Percentiles rank a stretch among this genome's conserved stretches.
Evolutionary conservation across 2,797 vertebrate species (phyloP).

Genomic region (Pelodytes ibericus): DNA sequence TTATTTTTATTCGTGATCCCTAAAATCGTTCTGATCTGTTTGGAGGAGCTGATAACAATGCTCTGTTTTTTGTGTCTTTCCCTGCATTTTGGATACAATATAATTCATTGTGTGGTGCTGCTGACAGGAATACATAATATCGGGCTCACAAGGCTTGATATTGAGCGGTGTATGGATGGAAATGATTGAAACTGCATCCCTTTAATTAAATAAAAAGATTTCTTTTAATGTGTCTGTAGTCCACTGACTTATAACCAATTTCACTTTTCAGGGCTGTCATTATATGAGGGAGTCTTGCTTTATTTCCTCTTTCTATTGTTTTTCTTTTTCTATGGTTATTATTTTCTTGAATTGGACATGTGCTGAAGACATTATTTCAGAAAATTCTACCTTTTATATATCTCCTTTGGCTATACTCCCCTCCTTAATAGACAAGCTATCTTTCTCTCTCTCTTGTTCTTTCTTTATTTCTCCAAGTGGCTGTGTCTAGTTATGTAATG

Average conservation of each 20-base stretch:
- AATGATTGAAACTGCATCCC: constrained; percentile 29
- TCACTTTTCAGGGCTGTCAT: constrained; percentile 12
- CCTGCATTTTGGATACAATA: neutral
- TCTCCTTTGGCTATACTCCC: neutral
- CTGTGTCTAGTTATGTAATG: neutral
- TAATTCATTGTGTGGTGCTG: constrained; percentile 14
- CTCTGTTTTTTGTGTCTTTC: neutral
- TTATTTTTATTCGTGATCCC: neutral
- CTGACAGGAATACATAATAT: constrained; percentile 26
- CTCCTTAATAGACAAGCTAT: no score
- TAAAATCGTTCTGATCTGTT: neutral
- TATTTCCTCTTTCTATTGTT: neutral
- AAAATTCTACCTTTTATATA: neutral
- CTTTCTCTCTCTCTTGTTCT: neutral
- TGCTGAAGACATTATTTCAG: neutral
- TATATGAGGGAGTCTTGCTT: neutral
- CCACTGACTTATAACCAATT: constrained; percentile 37
- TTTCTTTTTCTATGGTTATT: neutral
- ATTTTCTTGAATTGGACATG: constrained; percentile 5
- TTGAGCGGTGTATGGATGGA: constrained; percentile 24
- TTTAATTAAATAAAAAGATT: constrained; percentile 45
- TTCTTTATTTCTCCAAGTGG: neutral
- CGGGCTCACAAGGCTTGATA: constrained; percentile 17
- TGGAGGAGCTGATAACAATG: neutral
- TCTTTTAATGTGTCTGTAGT: constrained; percentile 22